Evolutionary conservation across 2,113 vertebrate species (phyloP).

Genomic region (Ophiodon elongatus): DNA sequence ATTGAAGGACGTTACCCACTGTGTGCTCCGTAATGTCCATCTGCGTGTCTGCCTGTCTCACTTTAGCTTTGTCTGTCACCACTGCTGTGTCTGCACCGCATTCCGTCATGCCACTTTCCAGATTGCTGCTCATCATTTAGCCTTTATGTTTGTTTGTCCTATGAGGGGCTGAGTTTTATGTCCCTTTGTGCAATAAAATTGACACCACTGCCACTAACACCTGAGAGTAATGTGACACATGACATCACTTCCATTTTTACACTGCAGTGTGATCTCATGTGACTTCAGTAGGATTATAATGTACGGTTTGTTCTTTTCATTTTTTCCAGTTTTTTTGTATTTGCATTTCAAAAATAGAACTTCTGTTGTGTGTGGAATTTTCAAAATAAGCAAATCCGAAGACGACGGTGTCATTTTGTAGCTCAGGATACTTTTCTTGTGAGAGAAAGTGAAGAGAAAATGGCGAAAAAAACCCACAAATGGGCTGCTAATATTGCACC

Average conservation of each 20-base stretch:
- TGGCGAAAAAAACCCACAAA: background rate
- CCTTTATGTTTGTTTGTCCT: background rate
- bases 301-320: background rate
- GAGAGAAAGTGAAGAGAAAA: background rate
- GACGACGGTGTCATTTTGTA: background rate
- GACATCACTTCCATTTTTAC: background rate
- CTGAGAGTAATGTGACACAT: background rate
- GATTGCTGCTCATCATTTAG: background rate
- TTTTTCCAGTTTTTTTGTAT: background rate
- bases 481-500: background rate
- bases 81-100: background rate
- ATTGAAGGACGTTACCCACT: slow-evolving; percentile 8
- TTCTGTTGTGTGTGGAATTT: too few relatives aligned
- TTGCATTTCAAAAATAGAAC: background rate
- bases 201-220: background rate
- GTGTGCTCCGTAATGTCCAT: background rate
- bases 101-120: background rate
- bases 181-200: background rate
- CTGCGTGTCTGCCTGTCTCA: slow-evolving; percentile 1
- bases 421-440: background rate
- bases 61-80: background rate
- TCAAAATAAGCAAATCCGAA: background rate
- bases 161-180: background rate
- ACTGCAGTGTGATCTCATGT: background rate
- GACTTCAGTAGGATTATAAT: background rate